Conservation (phyloP, 2,797 vertebrate species). For the Brotula barbata region DNA sequence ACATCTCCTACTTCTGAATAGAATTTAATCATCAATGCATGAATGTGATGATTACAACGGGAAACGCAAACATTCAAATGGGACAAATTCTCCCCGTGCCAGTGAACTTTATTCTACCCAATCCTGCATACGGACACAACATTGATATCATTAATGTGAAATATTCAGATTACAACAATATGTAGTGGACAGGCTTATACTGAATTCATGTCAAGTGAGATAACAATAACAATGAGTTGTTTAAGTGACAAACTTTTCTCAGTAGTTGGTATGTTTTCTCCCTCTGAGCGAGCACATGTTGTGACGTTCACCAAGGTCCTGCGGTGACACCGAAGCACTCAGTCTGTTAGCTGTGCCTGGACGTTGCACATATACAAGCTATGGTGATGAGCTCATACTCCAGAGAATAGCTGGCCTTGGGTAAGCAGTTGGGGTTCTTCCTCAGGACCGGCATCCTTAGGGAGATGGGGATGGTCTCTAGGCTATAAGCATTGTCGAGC, state of each 20-base stretch:
- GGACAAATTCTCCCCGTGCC: no score
- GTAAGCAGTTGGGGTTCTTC: conserved; percentile 73
- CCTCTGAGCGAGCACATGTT: conserved; percentile 5
- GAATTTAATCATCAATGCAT: no score
- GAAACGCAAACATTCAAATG: no score
- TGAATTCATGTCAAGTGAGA: not conserved
- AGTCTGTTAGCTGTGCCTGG: conserved; percentile 63
- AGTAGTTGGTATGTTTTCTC: conserved; percentile 5
- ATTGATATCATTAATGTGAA: conserved; percentile 28
- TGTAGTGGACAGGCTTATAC: conserved; percentile 14
- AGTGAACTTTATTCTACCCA: no score
- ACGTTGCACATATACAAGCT: conserved; percentile 79
- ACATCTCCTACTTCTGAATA: no score
- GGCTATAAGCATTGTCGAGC: conserved; percentile 59
- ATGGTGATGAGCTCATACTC: conserved; percentile 80
- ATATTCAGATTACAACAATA: conserved; percentile 27
- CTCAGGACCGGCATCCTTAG: conserved; percentile 78
- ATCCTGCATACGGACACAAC: conserved; percentile 2
- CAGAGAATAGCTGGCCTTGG: conserved; percentile 67
- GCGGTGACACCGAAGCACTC: not conserved
- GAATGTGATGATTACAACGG: no score
- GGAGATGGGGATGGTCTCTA: conserved; percentile 78
- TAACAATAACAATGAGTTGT: conserved; percentile 16
- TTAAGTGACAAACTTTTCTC: not conserved
- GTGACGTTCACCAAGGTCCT: not conserved